These are phyloP conservation scores for Drosophila bifasciata DNA, from an alignment of 1,140 invertebrate genomes.

Conservation along the genomic window DNA sequence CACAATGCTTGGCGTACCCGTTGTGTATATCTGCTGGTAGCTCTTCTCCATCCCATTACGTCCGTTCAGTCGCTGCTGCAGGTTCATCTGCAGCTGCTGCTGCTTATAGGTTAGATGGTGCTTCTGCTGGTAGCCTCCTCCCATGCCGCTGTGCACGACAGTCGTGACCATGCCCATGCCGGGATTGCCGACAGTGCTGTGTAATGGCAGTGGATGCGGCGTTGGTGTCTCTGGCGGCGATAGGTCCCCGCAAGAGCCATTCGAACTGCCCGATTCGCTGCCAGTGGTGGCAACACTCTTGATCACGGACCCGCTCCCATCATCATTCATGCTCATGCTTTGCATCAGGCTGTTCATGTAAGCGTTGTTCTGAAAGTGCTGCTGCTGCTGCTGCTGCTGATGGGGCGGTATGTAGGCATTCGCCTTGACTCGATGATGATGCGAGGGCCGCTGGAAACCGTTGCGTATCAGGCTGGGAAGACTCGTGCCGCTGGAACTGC, in stretches of 20 bases:
- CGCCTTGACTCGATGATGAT: conserved; percentile 72
- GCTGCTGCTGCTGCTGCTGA: conserved; percentile 60
- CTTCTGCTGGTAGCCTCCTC: conserved; percentile 49
- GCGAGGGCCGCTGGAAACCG: conserved; percentile 64
- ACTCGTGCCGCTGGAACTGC: conserved; percentile 56
- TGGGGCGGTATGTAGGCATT: conserved; percentile 68
- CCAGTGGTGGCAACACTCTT: conserved; percentile 73
- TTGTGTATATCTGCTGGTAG: conserved; percentile 69
- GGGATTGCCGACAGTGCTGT: conserved; percentile 34
- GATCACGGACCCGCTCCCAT: conserved; percentile 52
- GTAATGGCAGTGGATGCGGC: conserved; percentile 43
- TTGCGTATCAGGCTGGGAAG: conserved; percentile 77
- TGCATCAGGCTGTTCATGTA: conserved; percentile 74
- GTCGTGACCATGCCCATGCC: conserved; percentile 43
- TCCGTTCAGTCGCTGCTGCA: conserved; percentile 74
- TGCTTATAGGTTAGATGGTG: conserved; percentile 77
- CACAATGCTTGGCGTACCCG: conserved; percentile 47
- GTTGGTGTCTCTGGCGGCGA: conserved; percentile 82
- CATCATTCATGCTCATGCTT: conserved; percentile 71
- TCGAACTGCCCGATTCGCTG: conserved; percentile 81
- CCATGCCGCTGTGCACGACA: conserved; percentile 41
- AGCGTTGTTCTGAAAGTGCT: conserved; percentile 65
- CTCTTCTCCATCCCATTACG: conserved; percentile 73
- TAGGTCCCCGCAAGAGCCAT: conserved; percentile 77
- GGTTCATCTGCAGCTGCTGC: conserved; percentile 59